A percentile compares a stretch with the other conserved stretches of the same genome.
Evolutionary conservation across 2,113 vertebrate species (phyloP).

Genomic region (Campylomormyrus numenius): DNA sequence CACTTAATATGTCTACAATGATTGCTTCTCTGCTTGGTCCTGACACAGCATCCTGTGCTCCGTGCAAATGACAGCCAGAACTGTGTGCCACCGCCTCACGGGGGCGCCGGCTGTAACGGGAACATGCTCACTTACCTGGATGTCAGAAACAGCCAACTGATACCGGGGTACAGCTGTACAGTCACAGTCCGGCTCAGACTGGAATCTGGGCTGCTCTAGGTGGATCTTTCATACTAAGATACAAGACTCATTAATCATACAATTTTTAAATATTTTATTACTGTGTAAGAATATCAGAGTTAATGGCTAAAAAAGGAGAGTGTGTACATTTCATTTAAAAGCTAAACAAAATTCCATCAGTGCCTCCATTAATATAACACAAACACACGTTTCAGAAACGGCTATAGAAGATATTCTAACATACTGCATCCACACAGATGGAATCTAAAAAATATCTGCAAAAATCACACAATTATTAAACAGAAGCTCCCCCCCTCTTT

Average conservation of each 20-base stretch:
- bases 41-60: not conserved
- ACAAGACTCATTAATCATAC: not conserved
- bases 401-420: not conserved
- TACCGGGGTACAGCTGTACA: not conserved
- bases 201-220: not conserved
- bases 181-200: not conserved
- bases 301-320: not conserved
- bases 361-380: not conserved
- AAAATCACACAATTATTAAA: not conserved
- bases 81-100: not conserved
- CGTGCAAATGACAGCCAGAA: not conserved
- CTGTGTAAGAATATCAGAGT: not conserved
- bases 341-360: not conserved
- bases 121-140: not conserved
- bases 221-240: not conserved
- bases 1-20: not conserved
- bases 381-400: not conserved
- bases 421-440: not conserved
- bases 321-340: not conserved
- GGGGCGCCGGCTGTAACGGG: not conserved
- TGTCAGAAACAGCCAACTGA: not conserved
- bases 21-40: not conserved
- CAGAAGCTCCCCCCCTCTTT: not conserved
- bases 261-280: not conserved
- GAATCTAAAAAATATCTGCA: not conserved